These are phyloP conservation scores for Phengaris arion DNA, from an alignment of 2,888 invertebrate genomes.

Conservation along the genomic window DNA sequence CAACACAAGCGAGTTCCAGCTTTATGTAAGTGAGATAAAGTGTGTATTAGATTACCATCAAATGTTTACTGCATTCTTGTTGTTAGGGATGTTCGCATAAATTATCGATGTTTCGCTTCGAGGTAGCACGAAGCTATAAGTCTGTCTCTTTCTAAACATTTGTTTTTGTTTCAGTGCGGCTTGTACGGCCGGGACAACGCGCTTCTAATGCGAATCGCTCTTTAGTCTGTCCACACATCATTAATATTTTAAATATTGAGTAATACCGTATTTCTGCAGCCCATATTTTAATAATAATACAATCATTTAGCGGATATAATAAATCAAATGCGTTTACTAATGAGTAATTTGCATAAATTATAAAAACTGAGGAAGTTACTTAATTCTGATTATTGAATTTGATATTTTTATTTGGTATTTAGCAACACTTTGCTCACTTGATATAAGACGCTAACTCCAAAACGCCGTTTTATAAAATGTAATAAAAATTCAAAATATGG, in stretches of 20 bases:
- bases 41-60: constrained; percentile 41
- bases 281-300: constrained; percentile 11
- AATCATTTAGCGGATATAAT: constrained; percentile 9
- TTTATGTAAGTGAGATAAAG: constrained; percentile 37
- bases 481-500: not conserved
- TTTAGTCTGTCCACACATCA: constrained; percentile 39
- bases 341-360: constrained; percentile 1
- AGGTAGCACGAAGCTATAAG: constrained; percentile 55
- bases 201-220: constrained; percentile 53
- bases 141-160: constrained; percentile 67
- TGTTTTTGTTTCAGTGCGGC: constrained; percentile 68
- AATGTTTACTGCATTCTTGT: constrained; percentile 62
- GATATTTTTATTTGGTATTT: too few relatives aligned
- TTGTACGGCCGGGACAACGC: constrained; percentile 54
- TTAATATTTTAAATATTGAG: constrained; percentile 28
- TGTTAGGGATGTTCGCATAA: constrained; percentile 77
- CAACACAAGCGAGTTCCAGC: constrained; percentile 41
- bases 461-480: too few relatives aligned
- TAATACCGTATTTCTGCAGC: not conserved
- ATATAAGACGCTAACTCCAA: too few relatives aligned
- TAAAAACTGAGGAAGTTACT: not conserved
- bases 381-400: not conserved
- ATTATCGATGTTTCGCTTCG: constrained; percentile 75
- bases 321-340: not conserved
- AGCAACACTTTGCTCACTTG: too few relatives aligned